A percentile compares a stretch with the other conserved stretches of the same genome.
Conservation (phyloP, 2,113 vertebrate genomes). For the Centropus bengalensis region DNA sequence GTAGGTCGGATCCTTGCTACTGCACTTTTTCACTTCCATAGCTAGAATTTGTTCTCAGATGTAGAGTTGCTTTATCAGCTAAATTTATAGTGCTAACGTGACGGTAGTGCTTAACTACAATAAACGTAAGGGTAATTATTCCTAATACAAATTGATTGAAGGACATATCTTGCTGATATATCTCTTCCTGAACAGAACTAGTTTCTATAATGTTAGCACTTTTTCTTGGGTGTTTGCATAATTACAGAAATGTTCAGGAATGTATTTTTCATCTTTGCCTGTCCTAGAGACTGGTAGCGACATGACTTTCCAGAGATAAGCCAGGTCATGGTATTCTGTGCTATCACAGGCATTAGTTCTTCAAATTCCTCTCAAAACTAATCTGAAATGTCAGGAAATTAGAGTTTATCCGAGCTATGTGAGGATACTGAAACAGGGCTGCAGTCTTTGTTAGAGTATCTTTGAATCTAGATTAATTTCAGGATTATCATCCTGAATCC, state of each 20-base stretch:
- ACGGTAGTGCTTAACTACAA: not conserved
- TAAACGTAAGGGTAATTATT: not conserved
- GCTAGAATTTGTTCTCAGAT: not conserved
- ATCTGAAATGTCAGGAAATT: not conserved
- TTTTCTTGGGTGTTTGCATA: not conserved
- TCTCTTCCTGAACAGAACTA: not conserved
- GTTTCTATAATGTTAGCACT: not conserved
- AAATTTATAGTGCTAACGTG: not conserved
- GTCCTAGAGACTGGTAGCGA: not conserved
- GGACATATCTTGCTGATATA: not conserved
- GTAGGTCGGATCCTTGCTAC: not conserved
- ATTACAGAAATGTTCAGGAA: conserved; percentile 13
- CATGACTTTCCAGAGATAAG: conserved; percentile 15
- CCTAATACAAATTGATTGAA: not conserved
- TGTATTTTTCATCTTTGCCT: not conserved
- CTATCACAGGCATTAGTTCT: not conserved
- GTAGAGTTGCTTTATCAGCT: not conserved
- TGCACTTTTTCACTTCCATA: not conserved
- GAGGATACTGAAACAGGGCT: not conserved
- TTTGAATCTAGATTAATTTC: not conserved
- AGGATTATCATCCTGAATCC: not conserved
- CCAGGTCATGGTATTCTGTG: not conserved
- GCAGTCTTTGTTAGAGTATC: not conserved
- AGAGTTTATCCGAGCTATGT: not conserved
- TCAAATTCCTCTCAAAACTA: conserved; percentile 12